phyloP scores from a whole-genome alignment of 1,140 invertebrate species.

The Habropoda laboriosa region DNA sequence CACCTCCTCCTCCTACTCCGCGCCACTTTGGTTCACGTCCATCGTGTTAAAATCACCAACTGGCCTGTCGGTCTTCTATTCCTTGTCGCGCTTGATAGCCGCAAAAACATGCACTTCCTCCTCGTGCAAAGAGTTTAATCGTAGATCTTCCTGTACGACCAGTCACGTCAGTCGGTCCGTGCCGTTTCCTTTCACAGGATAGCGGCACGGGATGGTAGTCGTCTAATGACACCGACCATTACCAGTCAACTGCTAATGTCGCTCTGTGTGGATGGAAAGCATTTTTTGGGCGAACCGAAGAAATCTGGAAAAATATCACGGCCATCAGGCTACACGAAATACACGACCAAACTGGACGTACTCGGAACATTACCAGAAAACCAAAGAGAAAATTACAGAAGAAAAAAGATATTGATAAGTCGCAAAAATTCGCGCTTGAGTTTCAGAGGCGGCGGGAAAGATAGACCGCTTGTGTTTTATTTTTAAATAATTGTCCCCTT shows the following conservation, averaged over 20 bases:
- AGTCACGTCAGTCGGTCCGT: constrained; percentile 5
- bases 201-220: background rate
- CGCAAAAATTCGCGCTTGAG: no score
- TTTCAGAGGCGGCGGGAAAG: no score
- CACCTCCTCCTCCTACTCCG: no score
- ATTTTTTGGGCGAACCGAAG: background rate
- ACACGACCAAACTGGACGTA: no score
- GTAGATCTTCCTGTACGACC: constrained; percentile 42
- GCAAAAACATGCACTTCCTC: constrained; percentile 29
- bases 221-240: constrained; percentile 27
- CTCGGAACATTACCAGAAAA: background rate
- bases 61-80: background rate
- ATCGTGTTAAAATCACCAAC: background rate
- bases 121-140: constrained; percentile 36
- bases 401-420: no score
- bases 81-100: constrained; percentile 9
- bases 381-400: background rate
- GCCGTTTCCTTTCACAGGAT: constrained; percentile 34
- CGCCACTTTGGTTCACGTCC: no score
- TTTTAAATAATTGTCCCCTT: no score
- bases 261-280: no score
- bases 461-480: no score
- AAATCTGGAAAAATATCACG: background rate
- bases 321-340: background rate
- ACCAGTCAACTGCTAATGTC: background rate